These are phyloP conservation scores for Empis livida DNA, from an alignment of 2,888 invertebrate genomes.

Conservation along the genomic window DNA sequence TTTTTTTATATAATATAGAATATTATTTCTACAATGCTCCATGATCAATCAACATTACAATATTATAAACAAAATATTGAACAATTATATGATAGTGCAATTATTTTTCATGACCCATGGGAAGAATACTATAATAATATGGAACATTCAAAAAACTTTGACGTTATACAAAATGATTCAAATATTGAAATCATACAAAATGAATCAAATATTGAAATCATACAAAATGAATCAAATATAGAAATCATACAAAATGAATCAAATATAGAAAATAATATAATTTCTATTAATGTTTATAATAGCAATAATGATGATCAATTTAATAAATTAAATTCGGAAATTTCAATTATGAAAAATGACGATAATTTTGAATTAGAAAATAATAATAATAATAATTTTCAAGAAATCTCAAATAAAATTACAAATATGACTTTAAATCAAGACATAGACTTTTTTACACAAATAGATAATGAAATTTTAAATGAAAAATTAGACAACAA, in stretches of 20 bases:
- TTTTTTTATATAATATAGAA: no score
- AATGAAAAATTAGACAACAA: not conserved
- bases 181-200: no score
- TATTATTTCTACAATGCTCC: no score
- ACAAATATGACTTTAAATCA: not conserved
- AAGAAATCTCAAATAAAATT: not conserved
- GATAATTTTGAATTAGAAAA: not conserved
- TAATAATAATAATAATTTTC: not conserved
- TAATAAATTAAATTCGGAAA: no score
- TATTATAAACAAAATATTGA: no score
- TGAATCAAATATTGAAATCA: no score
- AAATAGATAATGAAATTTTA: not conserved
- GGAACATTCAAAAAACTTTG: constrained; percentile 21
- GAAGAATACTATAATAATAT: constrained; percentile 48
- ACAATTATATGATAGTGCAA: constrained; percentile 13
- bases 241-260: no score
- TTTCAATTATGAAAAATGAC: not conserved
- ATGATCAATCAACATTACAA: no score
- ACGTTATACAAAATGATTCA: not conserved
- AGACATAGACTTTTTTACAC: not conserved
- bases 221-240: no score
- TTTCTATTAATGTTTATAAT: not conserved
- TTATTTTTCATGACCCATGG: constrained; percentile 55
- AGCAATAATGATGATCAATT: not conserved
- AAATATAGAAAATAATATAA: not conserved